These are phyloP conservation scores for Ganaspis sp. DNA, from an alignment of 1,140 invertebrate species.

Conservation along the genomic window DNA sequence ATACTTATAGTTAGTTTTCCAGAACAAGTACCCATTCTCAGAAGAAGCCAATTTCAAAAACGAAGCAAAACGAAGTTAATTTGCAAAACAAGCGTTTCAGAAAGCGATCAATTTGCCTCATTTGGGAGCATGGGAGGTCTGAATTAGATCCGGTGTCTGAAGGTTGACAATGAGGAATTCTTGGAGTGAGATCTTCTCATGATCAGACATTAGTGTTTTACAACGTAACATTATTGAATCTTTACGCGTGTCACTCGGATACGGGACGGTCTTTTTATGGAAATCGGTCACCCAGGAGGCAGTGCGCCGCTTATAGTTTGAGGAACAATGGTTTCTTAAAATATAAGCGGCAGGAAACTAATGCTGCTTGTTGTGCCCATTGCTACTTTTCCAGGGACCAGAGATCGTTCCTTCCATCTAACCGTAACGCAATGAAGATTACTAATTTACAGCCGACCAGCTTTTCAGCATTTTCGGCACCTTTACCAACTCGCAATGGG, in stretches of 20 bases:
- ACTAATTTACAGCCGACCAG: constrained; percentile 59
- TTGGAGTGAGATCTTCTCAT: constrained; percentile 57
- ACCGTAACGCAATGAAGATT: constrained; percentile 66
- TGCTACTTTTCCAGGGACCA: constrained; percentile 21
- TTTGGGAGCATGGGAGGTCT: constrained; percentile 30
- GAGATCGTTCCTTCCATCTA: constrained; percentile 37
- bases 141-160: constrained; percentile 58
- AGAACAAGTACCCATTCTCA: too few species aligned
- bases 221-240: constrained; percentile 64
- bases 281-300: constrained; percentile 48
- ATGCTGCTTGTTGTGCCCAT: constrained; percentile 30
- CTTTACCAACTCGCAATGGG: not conserved
- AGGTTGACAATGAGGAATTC: constrained; percentile 52
- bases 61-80: constrained; percentile 12
- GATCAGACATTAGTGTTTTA: constrained; percentile 74
- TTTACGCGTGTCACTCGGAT: constrained; percentile 65
- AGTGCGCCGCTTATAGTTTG: too few species aligned
- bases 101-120: constrained; percentile 8
- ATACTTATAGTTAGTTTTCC: too few species aligned
- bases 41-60: too few species aligned
- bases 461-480: constrained; percentile 4
- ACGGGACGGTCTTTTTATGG: constrained; percentile 35
- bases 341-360: constrained; percentile 46
- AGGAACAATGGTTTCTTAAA: constrained; percentile 55
- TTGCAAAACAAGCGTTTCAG: not conserved